Conservation (phyloP, 92 coral and sea anemone species). For the Ricordea florida region DNA sequence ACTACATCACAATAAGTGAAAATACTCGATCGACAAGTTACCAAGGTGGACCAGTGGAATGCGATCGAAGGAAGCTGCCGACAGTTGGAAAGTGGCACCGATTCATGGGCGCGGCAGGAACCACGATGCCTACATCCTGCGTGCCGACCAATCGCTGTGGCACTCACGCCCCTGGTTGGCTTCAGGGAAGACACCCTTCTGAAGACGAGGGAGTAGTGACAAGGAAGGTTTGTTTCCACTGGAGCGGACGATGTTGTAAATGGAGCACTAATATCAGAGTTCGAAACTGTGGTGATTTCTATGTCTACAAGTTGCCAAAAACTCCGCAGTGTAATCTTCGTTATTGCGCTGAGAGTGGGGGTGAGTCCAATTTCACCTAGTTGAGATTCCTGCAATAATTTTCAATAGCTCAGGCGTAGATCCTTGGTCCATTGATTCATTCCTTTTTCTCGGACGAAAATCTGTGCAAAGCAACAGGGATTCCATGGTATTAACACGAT, state of each 20-base stretch:
- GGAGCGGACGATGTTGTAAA: not conserved
- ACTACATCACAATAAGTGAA: not conserved
- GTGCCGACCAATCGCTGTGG: conserved; percentile 29
- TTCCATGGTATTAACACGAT: no score
- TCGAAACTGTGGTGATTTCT: conserved; percentile 19
- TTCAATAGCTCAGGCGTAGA: no score
- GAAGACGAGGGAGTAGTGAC: conserved; percentile 26
- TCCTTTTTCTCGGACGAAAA: no score
- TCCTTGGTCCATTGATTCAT: no score
- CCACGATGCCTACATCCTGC: conserved; percentile 22
- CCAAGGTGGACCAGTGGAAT: not conserved
- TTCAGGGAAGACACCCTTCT: conserved; percentile 2
- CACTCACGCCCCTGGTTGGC: conserved; percentile 50
- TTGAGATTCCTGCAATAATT: no score
- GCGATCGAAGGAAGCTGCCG: conserved; percentile 19
- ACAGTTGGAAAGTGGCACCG: conserved; percentile 40
- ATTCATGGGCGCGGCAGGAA: conserved; percentile 40
- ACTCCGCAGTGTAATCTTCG: conserved; percentile 19
- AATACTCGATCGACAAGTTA: not conserved
- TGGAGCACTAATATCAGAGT: conserved; percentile 21
- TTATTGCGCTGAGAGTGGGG: conserved; percentile 13
- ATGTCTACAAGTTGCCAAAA: conserved; percentile 23
- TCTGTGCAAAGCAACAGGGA: no score
- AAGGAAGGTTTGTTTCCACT: conserved; percentile 26
- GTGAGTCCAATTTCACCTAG: no score